Conservation (phyloP, 2,113 vertebrate genomes). For the Calypte anna region DNA sequence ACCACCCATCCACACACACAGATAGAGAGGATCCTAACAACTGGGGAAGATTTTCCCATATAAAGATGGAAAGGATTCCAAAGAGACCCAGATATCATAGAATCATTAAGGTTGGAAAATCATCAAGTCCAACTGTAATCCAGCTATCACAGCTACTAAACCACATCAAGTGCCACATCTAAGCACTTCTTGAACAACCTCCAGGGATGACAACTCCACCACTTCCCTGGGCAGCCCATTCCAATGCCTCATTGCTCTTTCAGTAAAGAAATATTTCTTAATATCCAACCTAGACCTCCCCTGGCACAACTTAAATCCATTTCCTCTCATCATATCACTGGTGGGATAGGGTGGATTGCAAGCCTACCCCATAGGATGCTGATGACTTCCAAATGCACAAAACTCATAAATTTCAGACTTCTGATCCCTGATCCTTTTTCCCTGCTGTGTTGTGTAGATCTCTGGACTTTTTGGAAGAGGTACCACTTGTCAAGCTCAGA, state of each 20-base stretch:
- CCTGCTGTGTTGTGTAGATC: background rate
- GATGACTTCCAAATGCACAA: background rate
- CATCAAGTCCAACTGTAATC: too few species aligned
- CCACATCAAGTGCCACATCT: too few species aligned
- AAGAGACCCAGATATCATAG: background rate
- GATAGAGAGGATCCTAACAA: background rate
- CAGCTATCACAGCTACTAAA: too few species aligned
- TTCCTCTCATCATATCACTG: too few species aligned
- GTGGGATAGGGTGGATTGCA: background rate
- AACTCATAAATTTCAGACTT: background rate
- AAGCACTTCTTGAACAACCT: too few species aligned
- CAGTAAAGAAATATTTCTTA: too few species aligned
- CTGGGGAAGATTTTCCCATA: background rate
- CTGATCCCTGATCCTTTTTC: background rate
- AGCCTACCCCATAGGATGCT: background rate
- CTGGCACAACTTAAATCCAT: too few species aligned
- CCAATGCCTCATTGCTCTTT: too few species aligned
- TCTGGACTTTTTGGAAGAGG: background rate
- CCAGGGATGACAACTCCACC: too few species aligned
- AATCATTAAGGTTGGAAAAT: too few species aligned
- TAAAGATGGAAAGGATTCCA: background rate
- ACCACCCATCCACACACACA: background rate
- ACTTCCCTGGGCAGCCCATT: too few species aligned
- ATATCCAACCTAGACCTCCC: too few species aligned
- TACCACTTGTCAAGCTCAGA: fast-evolving